Conservation (phyloP, 2,797 vertebrate genomes). For the Linurgus olivaceus region DNA sequence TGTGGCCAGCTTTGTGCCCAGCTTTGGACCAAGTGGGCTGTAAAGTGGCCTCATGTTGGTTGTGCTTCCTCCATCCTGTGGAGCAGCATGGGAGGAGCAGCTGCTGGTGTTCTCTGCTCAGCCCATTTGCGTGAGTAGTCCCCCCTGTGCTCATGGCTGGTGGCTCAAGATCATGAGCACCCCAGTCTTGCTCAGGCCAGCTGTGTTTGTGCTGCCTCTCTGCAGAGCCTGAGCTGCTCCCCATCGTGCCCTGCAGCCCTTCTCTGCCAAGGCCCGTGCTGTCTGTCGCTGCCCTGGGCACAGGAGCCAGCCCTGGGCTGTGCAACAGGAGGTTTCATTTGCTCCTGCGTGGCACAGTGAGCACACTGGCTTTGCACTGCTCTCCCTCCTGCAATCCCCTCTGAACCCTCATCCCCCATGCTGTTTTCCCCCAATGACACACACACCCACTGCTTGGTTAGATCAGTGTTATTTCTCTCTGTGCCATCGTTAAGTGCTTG, state of each 20-base stretch:
- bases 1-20: background rate
- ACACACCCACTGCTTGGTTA: background rate
- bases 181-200: background rate
- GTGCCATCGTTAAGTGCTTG: background rate
- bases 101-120: background rate
- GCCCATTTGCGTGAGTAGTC: fast-evolving
- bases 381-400: background rate
- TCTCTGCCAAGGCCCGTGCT: background rate
- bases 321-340: background rate
- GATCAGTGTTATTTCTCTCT: slow-evolving; percentile 55
- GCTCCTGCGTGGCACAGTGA: background rate
- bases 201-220: background rate
- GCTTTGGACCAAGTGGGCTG: background rate
- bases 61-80: background rate
- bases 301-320: background rate
- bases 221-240: fast-evolving
- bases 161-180: background rate
- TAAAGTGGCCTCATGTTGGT: background rate
- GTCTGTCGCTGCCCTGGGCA: background rate
- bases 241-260: background rate
- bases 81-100: background rate
- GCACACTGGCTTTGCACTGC: background rate
- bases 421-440: slow-evolving; percentile 21
- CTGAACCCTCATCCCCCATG: background rate
- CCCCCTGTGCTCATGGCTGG: fast-evolving